Evolutionary conservation across 2,888 invertebrate genomes (phyloP), one percentile per base, ranked within the genome.

Genomic region (Diloba caeruleocephala): DNA sequence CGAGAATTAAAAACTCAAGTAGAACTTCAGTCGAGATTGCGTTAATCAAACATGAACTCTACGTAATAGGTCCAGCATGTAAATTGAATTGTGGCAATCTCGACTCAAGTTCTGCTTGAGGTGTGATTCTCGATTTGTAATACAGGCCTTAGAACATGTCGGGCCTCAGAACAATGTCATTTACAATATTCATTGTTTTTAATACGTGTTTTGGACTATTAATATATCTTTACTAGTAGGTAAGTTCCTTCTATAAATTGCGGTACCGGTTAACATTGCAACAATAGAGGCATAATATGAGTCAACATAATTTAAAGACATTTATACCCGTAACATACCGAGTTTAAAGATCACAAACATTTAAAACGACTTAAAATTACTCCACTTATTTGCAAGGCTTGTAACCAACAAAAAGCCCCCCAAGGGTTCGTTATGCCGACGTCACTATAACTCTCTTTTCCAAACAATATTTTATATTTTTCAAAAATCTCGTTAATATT

Each of bases 391-490:
- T 8, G 5, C 26, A 29, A 25, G 12, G 31, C 28, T 34, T 29
- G 25, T 5, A 31, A 33, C 23, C 15, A 46, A 62, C 54, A 53
- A 66, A 29, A 44, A 13, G 2, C 0, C 26, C 7, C 21, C 21
- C 31, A 34, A n/a, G n/a, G 14, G 37, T 65, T 70, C 43, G 51
- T 62, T 63, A 53, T 53, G 43, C 17, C 33, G 63, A 50, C 60
- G 63, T 63, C 60, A 21, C 36, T 23, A 59, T 79, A 79, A 81
- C 81, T 82, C 74, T 65, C 49, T 51, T 69, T 76, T 69, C 32
- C 49, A 57, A 71, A 66, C 60, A 58, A 69, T n/a, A n/a, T n/a
- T 75, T 76, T 68, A 82, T 81, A 77, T 74, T 52, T 69, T 70
- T 71, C 56, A 53, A 37, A 70, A 71, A 55, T 50, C 74, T 73